Conservation (phyloP, 2,888 invertebrate genomes). For the Volucella inanis region DNA sequence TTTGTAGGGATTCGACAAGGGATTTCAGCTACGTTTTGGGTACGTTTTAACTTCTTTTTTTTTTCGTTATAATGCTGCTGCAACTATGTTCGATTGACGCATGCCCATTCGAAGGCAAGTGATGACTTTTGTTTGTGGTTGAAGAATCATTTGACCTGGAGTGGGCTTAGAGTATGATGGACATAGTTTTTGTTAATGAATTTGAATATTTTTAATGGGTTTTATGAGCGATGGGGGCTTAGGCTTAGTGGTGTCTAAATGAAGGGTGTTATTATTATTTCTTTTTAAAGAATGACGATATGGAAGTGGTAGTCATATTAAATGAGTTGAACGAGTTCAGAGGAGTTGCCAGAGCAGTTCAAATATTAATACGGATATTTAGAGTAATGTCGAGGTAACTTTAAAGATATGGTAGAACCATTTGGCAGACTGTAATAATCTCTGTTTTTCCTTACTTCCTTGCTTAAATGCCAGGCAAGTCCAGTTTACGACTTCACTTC, state of each 20-base stretch:
- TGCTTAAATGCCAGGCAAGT: too few species aligned
- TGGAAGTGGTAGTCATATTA: too few species aligned
- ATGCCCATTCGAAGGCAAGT: slow-evolving; percentile 30
- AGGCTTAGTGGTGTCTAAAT: background rate
- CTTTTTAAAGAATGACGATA: too few species aligned
- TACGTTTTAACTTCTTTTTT: slow-evolving; percentile 7
- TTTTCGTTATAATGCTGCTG: slow-evolving; percentile 3
- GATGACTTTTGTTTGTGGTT: background rate
- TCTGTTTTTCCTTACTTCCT: too few species aligned
- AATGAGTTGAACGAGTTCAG: too few species aligned
- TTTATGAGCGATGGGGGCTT: background rate
- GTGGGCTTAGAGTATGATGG: background rate
- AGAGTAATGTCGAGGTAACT: too few species aligned
- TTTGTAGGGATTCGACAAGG: slow-evolving; percentile 18
- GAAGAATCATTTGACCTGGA: slow-evolving; percentile 50
- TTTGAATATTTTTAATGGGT: background rate
- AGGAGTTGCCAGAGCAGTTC: too few species aligned
- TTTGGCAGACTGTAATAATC: too few species aligned
- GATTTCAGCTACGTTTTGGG: slow-evolving; percentile 1
- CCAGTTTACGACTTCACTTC: too few species aligned
- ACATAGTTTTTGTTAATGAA: slow-evolving; percentile 49
- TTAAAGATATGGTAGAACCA: too few species aligned
- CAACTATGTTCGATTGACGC: slow-evolving; percentile 63
- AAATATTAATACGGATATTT: too few species aligned
- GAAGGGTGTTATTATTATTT: background rate